phyloP scores from a whole-genome alignment of 2,888 invertebrate species.

The Dexiosoma caninum region DNA sequence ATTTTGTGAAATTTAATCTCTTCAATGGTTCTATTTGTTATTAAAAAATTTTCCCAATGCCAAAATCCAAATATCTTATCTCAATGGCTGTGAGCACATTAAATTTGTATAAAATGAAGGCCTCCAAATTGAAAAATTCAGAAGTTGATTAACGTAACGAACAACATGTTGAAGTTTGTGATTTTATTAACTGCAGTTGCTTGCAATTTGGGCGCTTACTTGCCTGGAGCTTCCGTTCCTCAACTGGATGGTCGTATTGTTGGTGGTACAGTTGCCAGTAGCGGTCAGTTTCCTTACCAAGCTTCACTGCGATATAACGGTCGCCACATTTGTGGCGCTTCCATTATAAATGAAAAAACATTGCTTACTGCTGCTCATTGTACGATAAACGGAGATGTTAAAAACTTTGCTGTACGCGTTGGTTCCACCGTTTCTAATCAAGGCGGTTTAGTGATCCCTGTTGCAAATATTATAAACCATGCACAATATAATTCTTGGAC shows the following conservation, averaged over 20 bases:
- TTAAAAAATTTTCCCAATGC: no score
- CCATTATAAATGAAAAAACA: conserved; percentile 77
- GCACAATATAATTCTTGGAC: conserved; percentile 75
- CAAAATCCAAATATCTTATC: not conserved
- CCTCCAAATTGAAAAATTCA: not conserved
- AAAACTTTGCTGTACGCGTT: conserved; percentile 77
- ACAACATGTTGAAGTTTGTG: conserved; percentile 56
- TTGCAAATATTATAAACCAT: conserved; percentile 65
- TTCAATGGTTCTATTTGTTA: no score
- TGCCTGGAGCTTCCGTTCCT: conserved; percentile 47
- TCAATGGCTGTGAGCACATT: not conserved
- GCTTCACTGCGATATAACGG: conserved; percentile 70
- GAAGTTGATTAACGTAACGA: not conserved
- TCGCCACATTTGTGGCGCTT: conserved; percentile 79
- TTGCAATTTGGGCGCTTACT: conserved; percentile 43
- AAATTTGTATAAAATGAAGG: not conserved
- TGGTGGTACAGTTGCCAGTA: conserved; percentile 65
- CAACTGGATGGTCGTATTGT: conserved; percentile 67
- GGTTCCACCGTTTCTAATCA: conserved; percentile 78
- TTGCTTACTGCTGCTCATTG: conserved; percentile 82
- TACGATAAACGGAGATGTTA: conserved; percentile 69
- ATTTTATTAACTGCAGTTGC: conserved; percentile 35
- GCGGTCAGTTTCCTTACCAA: conserved; percentile 66
- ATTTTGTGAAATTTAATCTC: no score
- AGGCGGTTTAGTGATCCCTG: conserved; percentile 66